Evolutionary conservation across 1,140 invertebrate genomes (phyloP).

Genomic region (Bemisia tabaci): DNA sequence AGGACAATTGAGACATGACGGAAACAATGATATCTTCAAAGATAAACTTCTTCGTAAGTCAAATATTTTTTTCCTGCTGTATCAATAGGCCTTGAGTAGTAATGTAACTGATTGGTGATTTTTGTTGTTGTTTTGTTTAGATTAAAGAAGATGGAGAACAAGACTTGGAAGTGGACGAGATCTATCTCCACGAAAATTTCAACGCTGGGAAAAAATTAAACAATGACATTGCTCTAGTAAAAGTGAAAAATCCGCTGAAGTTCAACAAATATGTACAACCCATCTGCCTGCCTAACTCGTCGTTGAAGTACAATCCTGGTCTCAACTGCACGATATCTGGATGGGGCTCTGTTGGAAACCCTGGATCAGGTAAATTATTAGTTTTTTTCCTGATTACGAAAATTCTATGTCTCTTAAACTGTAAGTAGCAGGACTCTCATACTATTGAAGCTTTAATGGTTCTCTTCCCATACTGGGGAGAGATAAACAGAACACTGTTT

Average conservation of each 20-base stretch:
- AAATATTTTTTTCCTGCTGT: too few species aligned
- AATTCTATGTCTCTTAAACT: not conserved
- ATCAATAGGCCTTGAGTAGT: too few species aligned
- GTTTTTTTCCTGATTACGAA: not conserved
- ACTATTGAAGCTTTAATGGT: constrained; percentile 6
- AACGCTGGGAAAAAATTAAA: constrained; percentile 48
- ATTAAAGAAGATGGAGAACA: constrained; percentile 46
- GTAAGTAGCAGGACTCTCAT: constrained; percentile 12
- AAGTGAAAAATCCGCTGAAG: constrained; percentile 46
- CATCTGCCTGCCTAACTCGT: constrained; percentile 50
- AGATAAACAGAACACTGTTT: too few species aligned
- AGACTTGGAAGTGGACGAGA: constrained; percentile 50
- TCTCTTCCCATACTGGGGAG: too few species aligned
- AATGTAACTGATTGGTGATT: not conserved
- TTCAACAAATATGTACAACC: constrained; percentile 55
- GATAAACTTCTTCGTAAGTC: too few species aligned
- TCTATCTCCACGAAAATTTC: constrained; percentile 50
- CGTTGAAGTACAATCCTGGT: constrained; percentile 36
- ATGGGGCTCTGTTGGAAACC: constrained; percentile 39
- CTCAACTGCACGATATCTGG: constrained; percentile 57
- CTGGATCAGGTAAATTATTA: constrained; percentile 41
- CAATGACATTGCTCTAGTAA: constrained; percentile 58
- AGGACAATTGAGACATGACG: too few species aligned
- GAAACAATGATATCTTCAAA: too few species aligned
- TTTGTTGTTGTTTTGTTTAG: constrained; percentile 23